Conservation (phyloP, 2,113 vertebrate genomes). For the Serranochromis macrocephalus region DNA sequence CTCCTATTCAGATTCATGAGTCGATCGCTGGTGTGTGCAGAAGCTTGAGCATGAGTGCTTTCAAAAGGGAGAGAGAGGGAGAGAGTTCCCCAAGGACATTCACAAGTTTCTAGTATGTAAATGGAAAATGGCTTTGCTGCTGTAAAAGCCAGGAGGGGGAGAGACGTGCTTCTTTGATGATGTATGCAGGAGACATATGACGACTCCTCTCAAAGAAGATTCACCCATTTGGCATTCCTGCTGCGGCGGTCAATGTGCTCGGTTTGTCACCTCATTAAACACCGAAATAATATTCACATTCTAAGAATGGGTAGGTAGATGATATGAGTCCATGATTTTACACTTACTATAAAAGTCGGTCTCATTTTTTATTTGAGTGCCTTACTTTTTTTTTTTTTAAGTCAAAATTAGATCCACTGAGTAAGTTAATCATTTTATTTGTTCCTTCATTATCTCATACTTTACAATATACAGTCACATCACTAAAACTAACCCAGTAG, state of each 20-base stretch:
- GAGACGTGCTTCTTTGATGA: slow-evolving; percentile 1
- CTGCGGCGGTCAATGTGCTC: background rate
- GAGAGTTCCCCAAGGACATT: slow-evolving; percentile 39
- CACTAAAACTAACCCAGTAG: background rate
- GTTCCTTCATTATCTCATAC: background rate
- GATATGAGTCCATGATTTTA: background rate
- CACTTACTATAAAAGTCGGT: background rate
- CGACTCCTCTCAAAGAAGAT: slow-evolving; percentile 13
- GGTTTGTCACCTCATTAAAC: slow-evolving; percentile 12
- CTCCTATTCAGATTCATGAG: slow-evolving; percentile 48
- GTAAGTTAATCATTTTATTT: background rate
- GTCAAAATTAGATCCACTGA: background rate
- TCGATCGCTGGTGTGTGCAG: slow-evolving; percentile 19
- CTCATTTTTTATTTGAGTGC: background rate
- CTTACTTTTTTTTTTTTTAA: background rate
- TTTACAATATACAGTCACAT: background rate
- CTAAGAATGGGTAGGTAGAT: background rate
- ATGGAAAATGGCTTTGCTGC: slow-evolving; percentile 22
- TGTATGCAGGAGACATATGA: slow-evolving; percentile 25
- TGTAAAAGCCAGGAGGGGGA: background rate
- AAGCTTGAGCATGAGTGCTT: slow-evolving; percentile 6
- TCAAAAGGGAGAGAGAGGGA: background rate
- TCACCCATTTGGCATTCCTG: background rate
- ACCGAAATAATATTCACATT: background rate
- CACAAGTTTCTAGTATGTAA: slow-evolving; percentile 58